Base-by-base conservation (phyloP, 1,140 invertebrate species). In the Papilio polytes region DNA sequence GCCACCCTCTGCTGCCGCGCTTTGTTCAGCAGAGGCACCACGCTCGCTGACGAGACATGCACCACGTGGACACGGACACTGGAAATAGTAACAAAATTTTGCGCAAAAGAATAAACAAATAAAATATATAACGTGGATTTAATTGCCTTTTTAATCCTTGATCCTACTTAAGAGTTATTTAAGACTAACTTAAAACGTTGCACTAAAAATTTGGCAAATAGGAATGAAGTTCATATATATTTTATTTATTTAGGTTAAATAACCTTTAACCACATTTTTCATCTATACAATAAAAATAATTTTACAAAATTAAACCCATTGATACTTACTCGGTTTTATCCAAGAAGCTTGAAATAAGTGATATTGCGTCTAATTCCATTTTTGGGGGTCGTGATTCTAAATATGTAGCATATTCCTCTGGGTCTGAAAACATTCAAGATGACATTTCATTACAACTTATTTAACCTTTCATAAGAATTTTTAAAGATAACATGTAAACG, bases 21-120 rank as follows among this genome's bases (percentile, higher is more conserved):
- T 36, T 88, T 81, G 56, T 89, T 86, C 20, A 95, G 78, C 3
- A 94, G 80, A 0, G 94, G 93, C 0, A 95, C 81, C 87, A 96
- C 96, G 13, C 94, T 92, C 0, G 96, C 95, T 12, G 97, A 95
- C 26, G 97, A 97, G n/a, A 97, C 93, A 82, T 97, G 97, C 0
- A 97, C 96, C 46, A 97, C 96, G 86, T 97, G 97, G 66, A 97
- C 96, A 81, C 96, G 95, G 10, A 96, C 96, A 26, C 96, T 97
- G 81, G 26, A 70, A 70, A 36, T 70, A 31, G 22, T 31, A 70
- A n/a, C n/a, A n/a, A n/a, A n/a, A n/a, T n/a, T n/a, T n/a, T n/a
- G n/a, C n/a, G n/a, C n/a, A n/a, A n/a, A n/a, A n/a, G n/a, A n/a
- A n/a, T n/a, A n/a, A n/a, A n/a, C n/a, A n/a, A n/a, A n/a, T n/a